A percentile compares a stretch with the other conserved stretches of the same genome.
phyloP scores from a whole-genome alignment of 2,113 vertebrate genomes.

The Gallinago media region DNA sequence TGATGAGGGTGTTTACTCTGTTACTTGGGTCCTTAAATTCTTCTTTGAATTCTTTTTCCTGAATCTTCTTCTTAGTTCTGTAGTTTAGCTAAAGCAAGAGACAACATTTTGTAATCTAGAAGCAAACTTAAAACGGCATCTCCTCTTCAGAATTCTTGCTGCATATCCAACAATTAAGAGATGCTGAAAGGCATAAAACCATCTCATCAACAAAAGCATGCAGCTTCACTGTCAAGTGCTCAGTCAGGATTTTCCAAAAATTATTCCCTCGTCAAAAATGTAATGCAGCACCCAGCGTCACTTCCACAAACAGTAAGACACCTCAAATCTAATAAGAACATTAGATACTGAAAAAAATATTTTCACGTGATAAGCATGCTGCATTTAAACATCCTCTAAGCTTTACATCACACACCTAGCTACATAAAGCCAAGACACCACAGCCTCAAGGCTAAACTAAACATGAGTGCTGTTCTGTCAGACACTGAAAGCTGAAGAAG shows the following conservation, averaged over 20 bases:
- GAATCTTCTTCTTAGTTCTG: constrained; percentile 73
- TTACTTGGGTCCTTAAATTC: constrained; percentile 80
- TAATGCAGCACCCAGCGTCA: neutral
- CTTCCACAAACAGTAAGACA: neutral
- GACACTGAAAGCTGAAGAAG: neutral
- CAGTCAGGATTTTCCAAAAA: neutral
- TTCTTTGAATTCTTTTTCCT: constrained; percentile 61
- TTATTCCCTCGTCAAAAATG: neutral
- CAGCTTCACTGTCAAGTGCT: neutral
- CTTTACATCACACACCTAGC: neutral
- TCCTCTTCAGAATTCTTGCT: neutral
- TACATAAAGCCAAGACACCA: neutral
- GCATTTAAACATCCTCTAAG: neutral
- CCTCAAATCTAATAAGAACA: neutral
- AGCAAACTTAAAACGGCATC: neutral
- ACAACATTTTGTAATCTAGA: neutral
- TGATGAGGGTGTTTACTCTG: constrained; percentile 77
- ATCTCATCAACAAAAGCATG: neutral
- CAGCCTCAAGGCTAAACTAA: neutral
- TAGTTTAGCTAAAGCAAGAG: constrained; percentile 75
- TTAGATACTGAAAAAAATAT: neutral
- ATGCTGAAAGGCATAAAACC: neutral
- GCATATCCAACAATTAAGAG: neutral
- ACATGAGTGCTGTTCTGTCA: fast-evolving
- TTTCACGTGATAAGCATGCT: neutral